Conservation (phyloP, 2,888 invertebrate species). For the Thumatha senex region DNA sequence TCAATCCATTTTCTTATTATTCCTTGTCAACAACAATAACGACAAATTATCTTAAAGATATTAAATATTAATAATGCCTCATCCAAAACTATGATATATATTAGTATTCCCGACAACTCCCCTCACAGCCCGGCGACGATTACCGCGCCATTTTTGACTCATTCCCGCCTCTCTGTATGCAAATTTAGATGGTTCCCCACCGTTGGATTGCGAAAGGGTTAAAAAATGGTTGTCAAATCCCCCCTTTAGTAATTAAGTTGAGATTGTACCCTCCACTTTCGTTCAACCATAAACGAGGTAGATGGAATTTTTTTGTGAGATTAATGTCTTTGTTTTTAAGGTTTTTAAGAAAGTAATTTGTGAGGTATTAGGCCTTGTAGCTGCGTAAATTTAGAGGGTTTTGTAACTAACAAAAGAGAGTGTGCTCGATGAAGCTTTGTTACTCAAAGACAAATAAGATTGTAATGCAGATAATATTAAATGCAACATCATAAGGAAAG, state of each 20-base stretch:
- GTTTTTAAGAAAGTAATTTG: constrained; percentile 21
- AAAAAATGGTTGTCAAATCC: constrained; percentile 37
- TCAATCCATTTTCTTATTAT: too few relatives aligned
- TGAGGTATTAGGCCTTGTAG: neutral
- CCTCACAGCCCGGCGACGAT: constrained; percentile 43
- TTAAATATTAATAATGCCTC: constrained; percentile 15
- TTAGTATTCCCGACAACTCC: neutral
- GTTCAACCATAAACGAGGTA: constrained; percentile 22
- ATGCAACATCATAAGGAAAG: neutral
- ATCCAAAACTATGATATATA: constrained; percentile 19
- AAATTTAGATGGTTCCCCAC: constrained; percentile 49
- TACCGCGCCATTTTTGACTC: constrained; percentile 59
- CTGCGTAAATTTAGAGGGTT: constrained; percentile 5
- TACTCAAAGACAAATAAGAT: neutral
- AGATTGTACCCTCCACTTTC: constrained; percentile 30
- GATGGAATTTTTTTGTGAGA: constrained; percentile 30
- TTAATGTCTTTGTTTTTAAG: constrained; percentile 38
- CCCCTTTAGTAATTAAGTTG: constrained; percentile 38
- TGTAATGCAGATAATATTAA: neutral
- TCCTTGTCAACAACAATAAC: too few relatives aligned
- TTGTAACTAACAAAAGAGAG: neutral
- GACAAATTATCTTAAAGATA: too few relatives aligned
- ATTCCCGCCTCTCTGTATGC: constrained; percentile 58
- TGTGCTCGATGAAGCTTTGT: constrained; percentile 2
- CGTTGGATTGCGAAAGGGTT: constrained; percentile 34